A percentile compares a stretch with the other conserved stretches of the same genome.
Conservation (phyloP, 2,113 vertebrate genomes). For the Lampris megalopsis region DNA sequence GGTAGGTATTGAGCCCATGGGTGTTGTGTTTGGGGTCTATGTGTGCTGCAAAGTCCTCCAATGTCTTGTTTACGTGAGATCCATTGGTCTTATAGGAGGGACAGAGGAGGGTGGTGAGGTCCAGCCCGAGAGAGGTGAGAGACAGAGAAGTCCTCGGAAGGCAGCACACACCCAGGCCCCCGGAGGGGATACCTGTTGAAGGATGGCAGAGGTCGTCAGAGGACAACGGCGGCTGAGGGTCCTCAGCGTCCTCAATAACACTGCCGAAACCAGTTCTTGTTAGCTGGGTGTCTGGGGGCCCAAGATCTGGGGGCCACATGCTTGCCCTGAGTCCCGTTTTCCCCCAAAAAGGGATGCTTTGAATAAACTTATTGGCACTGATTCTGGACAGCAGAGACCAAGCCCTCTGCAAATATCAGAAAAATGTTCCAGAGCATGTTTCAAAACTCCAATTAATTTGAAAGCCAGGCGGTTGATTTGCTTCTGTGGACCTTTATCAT, state of each 20-base stretch:
- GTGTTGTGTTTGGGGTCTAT: conserved; percentile 74
- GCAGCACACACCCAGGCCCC: conserved; percentile 82
- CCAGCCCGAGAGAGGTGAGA: conserved; percentile 82
- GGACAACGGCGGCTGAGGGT: conserved; percentile 68
- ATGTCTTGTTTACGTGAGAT: conserved; percentile 82
- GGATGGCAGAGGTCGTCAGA: conserved; percentile 81
- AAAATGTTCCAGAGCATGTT: conserved; percentile 35
- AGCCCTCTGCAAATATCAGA: conserved; percentile 30
- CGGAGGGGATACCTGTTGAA: conserved; percentile 81
- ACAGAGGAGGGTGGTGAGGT: conserved; percentile 85
- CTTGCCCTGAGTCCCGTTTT: conserved; percentile 31
- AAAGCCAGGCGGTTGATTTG: not conserved
- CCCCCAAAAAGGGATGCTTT: conserved; percentile 23
- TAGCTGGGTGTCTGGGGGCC: conserved; percentile 70
- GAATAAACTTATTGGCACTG: conserved; percentile 10
- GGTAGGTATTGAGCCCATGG: conserved; percentile 75
- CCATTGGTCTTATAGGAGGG: conserved; percentile 86
- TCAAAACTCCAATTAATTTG: conserved; percentile 6
- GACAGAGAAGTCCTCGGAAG: conserved; percentile 75
- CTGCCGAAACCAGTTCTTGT: conserved; percentile 73
- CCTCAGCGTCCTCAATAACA: conserved; percentile 65
- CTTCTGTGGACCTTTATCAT: conserved; percentile 40
- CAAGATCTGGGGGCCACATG: conserved; percentile 78
- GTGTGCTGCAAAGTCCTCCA: conserved; percentile 78
- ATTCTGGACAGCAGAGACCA: conserved; percentile 6